Evolutionary conservation across 1,140 invertebrate species (phyloP), one percentile per base, ranked within the genome.

Genomic region (Drosophila subpulchrella): DNA sequence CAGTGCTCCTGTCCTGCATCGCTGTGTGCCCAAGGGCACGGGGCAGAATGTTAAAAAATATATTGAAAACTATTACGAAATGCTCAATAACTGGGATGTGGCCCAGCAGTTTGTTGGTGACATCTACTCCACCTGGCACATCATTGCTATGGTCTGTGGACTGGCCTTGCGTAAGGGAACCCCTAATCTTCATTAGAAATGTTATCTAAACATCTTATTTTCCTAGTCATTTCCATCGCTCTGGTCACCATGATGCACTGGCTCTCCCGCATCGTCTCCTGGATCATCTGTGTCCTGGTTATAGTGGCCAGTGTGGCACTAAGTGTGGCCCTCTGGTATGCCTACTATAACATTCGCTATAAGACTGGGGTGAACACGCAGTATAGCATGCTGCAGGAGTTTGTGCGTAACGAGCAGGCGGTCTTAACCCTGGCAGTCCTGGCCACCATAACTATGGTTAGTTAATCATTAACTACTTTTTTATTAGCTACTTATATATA

Each of bases 101-200:
- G 95, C 97, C 63, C 96, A 98, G 92, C 96, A 98, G 93, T 95
- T 98, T 89, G 93, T 98, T 4, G 95, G 96, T 50, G 97, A 99
- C 93, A 93, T 99, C 0, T 98, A 97, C 82, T 95, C 95, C 77
- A 96, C 96, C 32, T 98, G 97, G 96, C 95, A 95, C 85, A 96
- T 97, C 92, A 96, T 97, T 91, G 93, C 97, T 34, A 95, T 95
- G n/a, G 94, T 98, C 79, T 95, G 96, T 53, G 95, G 96, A 73
- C 92, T 98, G 66, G 95, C 97, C 48, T 94, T 98, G 91, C 94
- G 97, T 98, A 95, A 46, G 15, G 15, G 46, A 15, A 3, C 2
- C 8, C 3, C 1, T 46, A n/a, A 10, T 20, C 2, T 3, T 24
- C 41, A 51, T 13, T 13, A 32, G 47, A 13, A 42, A 13, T 6